A percentile compares a stretch with the other conserved stretches of the same genome.
These are phyloP conservation scores for Gyrodactylus salaris DNA, from an alignment of 1,140 invertebrate genomes.

Conservation along the genomic window DNA sequence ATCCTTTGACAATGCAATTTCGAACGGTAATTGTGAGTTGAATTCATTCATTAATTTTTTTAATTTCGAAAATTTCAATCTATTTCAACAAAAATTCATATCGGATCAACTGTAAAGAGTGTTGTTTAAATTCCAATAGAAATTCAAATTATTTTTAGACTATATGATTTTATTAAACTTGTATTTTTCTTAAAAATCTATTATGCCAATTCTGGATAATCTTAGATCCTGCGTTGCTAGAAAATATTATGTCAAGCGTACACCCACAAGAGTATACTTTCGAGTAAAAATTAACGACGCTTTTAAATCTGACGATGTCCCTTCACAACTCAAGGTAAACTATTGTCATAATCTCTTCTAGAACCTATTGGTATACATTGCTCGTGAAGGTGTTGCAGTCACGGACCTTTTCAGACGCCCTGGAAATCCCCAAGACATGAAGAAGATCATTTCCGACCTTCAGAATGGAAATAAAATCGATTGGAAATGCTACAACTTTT, in stretches of 20 bases:
- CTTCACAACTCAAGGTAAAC: neutral
- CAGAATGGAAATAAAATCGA: constrained; percentile 78
- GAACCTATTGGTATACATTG: constrained; percentile 19
- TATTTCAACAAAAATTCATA: neutral
- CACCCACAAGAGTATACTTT: neutral
- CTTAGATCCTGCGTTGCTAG: neutral
- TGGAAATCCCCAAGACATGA: constrained; percentile 32
- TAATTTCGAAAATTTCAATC: neutral
- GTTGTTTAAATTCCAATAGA: neutral
- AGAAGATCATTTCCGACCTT: constrained; percentile 65
- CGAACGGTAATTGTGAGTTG: neutral
- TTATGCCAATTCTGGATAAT: neutral
- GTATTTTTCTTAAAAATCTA: neutral
- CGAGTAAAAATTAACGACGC: neutral
- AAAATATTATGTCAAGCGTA: neutral
- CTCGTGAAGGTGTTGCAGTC: constrained; percentile 17
- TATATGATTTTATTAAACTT: neutral
- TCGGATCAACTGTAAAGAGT: too few relatives aligned
- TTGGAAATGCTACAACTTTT: constrained; percentile 79
- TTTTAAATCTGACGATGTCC: neutral
- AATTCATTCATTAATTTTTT: neutral
- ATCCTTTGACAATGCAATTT: neutral
- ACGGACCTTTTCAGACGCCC: constrained; percentile 18
- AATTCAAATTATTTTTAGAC: neutral
- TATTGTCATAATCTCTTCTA: constrained; percentile 8